Evolutionary conservation across 2,888 invertebrate genomes (phyloP).

Genomic region (Drosophila paranaensis): DNA sequence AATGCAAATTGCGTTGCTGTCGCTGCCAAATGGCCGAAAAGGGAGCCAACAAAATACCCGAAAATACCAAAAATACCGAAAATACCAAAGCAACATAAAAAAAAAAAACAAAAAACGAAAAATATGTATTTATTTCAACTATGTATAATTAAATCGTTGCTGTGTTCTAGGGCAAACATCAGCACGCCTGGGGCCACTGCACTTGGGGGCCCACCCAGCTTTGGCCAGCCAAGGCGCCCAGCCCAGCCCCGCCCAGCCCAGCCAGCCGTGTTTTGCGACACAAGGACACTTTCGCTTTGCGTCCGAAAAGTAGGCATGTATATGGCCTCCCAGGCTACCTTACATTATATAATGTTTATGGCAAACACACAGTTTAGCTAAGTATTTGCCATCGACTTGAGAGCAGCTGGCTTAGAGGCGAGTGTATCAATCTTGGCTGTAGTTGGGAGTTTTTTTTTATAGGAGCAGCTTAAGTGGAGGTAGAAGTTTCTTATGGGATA

Average conservation of each 20-base stretch:
- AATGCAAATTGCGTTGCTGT: constrained; percentile 54
- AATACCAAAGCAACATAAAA: background rate
- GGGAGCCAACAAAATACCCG: constrained; percentile 49
- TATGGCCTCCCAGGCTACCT: background rate
- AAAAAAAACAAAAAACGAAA: background rate
- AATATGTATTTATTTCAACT: constrained; percentile 47
- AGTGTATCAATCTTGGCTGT: background rate
- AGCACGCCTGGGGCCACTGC: constrained; percentile 34
- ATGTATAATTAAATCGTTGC: constrained; percentile 63
- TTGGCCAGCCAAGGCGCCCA: constrained; percentile 19
- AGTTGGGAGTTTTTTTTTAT: background rate
- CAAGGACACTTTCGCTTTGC: constrained; percentile 41
- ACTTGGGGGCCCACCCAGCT: constrained; percentile 44
- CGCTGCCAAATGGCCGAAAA: constrained; percentile 62
- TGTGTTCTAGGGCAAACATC: constrained; percentile 31
- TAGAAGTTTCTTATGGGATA: too few species aligned
- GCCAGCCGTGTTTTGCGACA: constrained; percentile 28
- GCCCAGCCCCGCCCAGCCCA: constrained; percentile 11
- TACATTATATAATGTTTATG: constrained; percentile 21
- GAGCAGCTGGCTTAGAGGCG: too few species aligned
- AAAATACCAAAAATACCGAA: constrained; percentile 52
- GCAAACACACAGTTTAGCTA: constrained; percentile 1
- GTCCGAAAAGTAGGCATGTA: constrained; percentile 2
- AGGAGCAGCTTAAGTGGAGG: too few species aligned
- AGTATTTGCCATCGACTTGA: constrained; percentile 5